Evolutionary conservation across 2,888 invertebrate species (phyloP), one percentile per base, ranked within the genome.

Genomic region (Spicauda simplicius): DNA sequence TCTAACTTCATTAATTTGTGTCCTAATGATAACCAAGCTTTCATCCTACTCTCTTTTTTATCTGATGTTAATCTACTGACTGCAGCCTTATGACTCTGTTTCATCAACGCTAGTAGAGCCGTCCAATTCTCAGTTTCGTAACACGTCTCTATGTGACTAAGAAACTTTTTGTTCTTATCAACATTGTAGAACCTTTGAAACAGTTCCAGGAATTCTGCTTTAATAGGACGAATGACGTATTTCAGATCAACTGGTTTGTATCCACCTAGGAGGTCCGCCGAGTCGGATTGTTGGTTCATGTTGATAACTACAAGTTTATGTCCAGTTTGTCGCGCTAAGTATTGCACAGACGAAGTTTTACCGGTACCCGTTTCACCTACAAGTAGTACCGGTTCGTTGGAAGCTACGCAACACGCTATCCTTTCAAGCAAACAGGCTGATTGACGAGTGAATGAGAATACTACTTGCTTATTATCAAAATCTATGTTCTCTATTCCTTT

Each of bases 341-440:
- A 98, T 83, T 99, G 99, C 0, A 99, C 95, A 0, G 97, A 96
- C 0, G 98, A 97, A 0, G 99, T 99, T 93, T 99, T 99, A 0
- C 99, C 99, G 0, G 98, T 99, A 57, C 99, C 99, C 0, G 99
- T 99, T 91, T 99, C 99, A 33, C 99, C 99, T 0, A 99, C 99
- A 7, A 99, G 91, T 6, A 99, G 90, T 0, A 99, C 97, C 0
- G 99, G 98, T 83, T 99, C 99, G 59, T 95, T 95, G 60, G 96
- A 95, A 0, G 92, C 93, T 0, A 99, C 95, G 80, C 98, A 97
- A 70, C 97, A 97, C 19, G 97, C 96, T 61, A 99, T 96, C 25
- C 97, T 95, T 89, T 99, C 99, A 52, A 99, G 87, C 57, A 98
- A 93, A 80, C 96, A 96, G 0, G 96, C 95, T 0, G 98, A 95